Evolutionary conservation across 2,888 invertebrate genomes (phyloP), one percentile per base, ranked within the genome.

Genomic region (Limnephilus auricula): DNA sequence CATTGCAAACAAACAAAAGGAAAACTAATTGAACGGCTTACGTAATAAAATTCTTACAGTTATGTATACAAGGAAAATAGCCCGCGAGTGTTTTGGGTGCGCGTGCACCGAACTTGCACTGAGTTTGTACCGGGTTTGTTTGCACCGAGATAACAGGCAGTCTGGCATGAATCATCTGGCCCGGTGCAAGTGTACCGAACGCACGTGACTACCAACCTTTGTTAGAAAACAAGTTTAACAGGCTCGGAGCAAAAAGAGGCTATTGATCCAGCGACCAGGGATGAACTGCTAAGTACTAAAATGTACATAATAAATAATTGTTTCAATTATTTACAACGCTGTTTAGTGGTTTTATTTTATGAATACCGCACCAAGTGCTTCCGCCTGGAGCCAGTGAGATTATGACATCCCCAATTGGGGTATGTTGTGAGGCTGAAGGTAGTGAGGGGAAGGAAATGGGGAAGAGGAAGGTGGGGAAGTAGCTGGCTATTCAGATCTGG

Each of bases 161-260:
- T 87, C 30, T n/a, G 65, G 6, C 78, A 31, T 87, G 90, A 79
- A 80, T 90, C 87, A 92, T n/a, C 79, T 78, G 90, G 40, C 86
- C 92, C 89, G 90, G 94, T 94, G 92, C 94, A 93, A 89, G 90
- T 93, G 94, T 92, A 94, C 94, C 92, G 83, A 85, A 88, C 50
- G 87, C 91, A 78, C 90, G 83, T 31, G 78, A 65, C 79, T 65
- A 18, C 78, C 30, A 32, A n/a, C 12, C 80, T 89, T 89, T 89
- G 80, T 89, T 89, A n/a, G 30, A 25, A 80, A 80, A 89, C 89
- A 25, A 10, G 89, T 82, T 89, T 78, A 13, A 18, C 50, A 45
- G 45, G 30, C 25, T 50, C 50, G 18, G 50, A 65, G 25, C 65
- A 65, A 65, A 65, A 65, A 65, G 65, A 65, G 65, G 65, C 65